Evolutionary conservation across 2,888 invertebrate species (phyloP), one percentile per base, ranked within the genome.

Genomic region (Saturnia pavonia): DNA sequence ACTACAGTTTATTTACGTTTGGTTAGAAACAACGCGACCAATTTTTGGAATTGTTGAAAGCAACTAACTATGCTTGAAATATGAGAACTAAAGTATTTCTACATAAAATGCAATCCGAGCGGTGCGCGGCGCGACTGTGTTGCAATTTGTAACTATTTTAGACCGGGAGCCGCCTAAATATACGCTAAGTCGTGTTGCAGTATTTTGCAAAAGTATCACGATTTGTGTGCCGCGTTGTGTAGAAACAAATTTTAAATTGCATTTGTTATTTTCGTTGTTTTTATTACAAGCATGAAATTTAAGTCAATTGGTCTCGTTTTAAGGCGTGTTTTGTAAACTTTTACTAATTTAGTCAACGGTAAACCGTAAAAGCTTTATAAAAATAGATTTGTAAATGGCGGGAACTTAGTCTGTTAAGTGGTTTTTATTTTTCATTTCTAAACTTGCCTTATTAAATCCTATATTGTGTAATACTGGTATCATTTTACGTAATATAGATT

Each of bases 131-230:
- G 65, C 40, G 48, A 45, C 27, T n/a, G 16, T 45, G 34, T 69
- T 43, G 63, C 45, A 63, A 69, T 63, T 63, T 45, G 66, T 14
- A 51, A 54, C 67, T 54, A 66, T 70, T 70, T 54, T 54, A 54
- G 67, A 27, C 22, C 67, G 22, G 40, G 4, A 40, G 12, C 22
- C 67, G 66, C 42, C 54, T 67, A 69, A 70, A 67, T 70, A 67
- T 67, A 42, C 34, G 22, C 14, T 54, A 51, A 70, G 34, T 70
- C 14, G 51, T 42, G 70, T 19, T 51, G 51, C 12, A 67, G 51
- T 69, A 45, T 70, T 70, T 70, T 70, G 70, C 66, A 67, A 70
- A 67, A 54, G 65, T 57, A 66, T 70, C 67, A 70, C 70, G 54
- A 22, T n/a, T 67, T 70, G 54, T 70, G 54, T 48, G 63, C 63